Evolutionary conservation across 2,797 vertebrate species (phyloP), one percentile per base, ranked within the genome.

Genomic region (Tokudaia muenninki): DNA sequence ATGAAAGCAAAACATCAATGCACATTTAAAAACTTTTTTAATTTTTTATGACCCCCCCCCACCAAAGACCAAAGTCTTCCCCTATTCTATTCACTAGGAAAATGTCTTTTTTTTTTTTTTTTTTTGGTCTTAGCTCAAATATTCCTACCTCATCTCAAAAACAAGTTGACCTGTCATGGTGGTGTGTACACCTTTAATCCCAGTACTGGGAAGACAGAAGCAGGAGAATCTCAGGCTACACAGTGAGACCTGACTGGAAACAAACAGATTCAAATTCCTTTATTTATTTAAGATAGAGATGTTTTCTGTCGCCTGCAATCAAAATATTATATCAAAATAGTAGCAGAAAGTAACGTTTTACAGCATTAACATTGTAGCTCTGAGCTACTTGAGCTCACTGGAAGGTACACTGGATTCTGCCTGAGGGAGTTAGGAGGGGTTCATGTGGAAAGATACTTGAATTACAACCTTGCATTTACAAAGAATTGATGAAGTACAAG

Each of bases 391-490:
- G 87, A 96, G 77, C 89, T 65, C 82, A 91, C 78, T 65, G 5
- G 91, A 47, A 26, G 70, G 93, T 16, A 96, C 14, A 44, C 0
- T 59, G 83, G 72, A 72, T 95, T 65, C 67, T 91, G 74, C 55
- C 93, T 59, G 5, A 82, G 41, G 82, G n/a, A 91, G 63, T 87
- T 52, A 34, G 47, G 86, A 94, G 81, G 21, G 21, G 41, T 94
- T 94, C 82, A 57, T 44, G 9, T 77, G 44, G 67, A 94, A 97
- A 92, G 72, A 79, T 70, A 57, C 82, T 22, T 95, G 61, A 95
- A 96, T 96, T 94, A 90, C 31, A 94, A 75, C 41, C 84, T 80
- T 50, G 31, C 67, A 95, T 67, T 95, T 94, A 87, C 41, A 89
- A 94, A 82, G 19, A 44, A 92, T 95, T 95, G 83, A 97, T 77